Percentiles rank a stretch among this genome's conserved stretches.
phyloP scores from a whole-genome alignment of 2,797 vertebrate species.

The Tachyglossus aculeatus region DNA sequence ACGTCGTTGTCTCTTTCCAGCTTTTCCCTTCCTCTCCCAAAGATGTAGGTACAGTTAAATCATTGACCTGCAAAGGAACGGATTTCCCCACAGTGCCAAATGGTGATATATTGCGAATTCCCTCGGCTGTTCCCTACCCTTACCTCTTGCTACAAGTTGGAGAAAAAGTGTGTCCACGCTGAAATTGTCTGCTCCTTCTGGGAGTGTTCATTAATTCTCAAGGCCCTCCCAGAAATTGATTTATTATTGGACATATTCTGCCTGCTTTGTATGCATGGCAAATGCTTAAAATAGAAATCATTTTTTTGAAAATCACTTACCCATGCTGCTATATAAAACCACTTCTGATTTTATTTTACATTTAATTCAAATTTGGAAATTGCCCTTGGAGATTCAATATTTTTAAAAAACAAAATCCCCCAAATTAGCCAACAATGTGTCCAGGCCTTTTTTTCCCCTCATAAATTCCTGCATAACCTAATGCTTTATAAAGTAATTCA shows the following conservation, averaged over 20 bases:
- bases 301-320: slow-evolving; percentile 3
- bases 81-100: slow-evolving; percentile 8
- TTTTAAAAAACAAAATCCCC: slow-evolving; percentile 29
- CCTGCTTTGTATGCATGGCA: slow-evolving; percentile 15
- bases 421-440: slow-evolving; percentile 10
- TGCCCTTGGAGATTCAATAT: slow-evolving; percentile 38
- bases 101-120: too few relatives aligned
- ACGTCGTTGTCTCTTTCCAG: slow-evolving; percentile 4
- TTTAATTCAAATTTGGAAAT: slow-evolving; percentile 33
- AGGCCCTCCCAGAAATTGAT: slow-evolving; percentile 24
- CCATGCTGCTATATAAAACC: slow-evolving; percentile 11
- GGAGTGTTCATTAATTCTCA: background rate
- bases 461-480: slow-evolving; percentile 34
- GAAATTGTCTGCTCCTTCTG: background rate
- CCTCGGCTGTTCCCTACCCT: too few relatives aligned
- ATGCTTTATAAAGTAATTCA: slow-evolving; percentile 47
- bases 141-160: background rate
- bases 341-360: slow-evolving; percentile 40
- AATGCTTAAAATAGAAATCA: slow-evolving; percentile 23
- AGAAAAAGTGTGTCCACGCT: slow-evolving; percentile 12
- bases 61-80: background rate
- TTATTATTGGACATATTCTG: slow-evolving; percentile 17
- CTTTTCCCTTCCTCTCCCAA: background rate
- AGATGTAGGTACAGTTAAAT: slow-evolving; percentile 19
- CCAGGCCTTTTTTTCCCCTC: slow-evolving; percentile 9